Evolutionary conservation across 1,140 invertebrate species (phyloP), one percentile per base, ranked within the genome.

Genomic region (Diorhabda elongata): DNA sequence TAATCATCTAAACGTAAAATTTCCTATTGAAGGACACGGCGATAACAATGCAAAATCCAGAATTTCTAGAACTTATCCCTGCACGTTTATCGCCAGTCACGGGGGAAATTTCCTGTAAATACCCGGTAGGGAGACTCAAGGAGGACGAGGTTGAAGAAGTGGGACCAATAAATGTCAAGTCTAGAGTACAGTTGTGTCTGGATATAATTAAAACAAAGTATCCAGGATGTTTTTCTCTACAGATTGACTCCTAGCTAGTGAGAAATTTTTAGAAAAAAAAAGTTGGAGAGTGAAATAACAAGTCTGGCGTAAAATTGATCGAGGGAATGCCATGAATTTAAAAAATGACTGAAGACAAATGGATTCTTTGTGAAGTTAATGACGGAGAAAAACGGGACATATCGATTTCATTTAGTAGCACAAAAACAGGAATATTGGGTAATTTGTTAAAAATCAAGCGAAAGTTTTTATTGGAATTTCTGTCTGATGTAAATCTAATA

Each of bases 181-280:
- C 66, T 59, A 47, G 64, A 57, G 61, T 69, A 63, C 68, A 69
- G 68, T 71, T 69, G 56, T 70, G 75, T 74, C 71, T 74, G 71
- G 69, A 61, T 73, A 74, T 75, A 77, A 77, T 77, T 77, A 77
- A 76, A 77, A 76, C 73, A 73, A 76, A 77, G 76, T 76, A 74
- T 77, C 74, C 66, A 66, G 64, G 69, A 64, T 61, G 65, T 63
- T 67, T 71, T 61, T 62, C 66, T 42, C 45, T 66, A 44, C 66
- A 8, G 45, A 69, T 58, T 52, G 47, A 52, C 47, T 6, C 47
- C 47, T 52, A 8, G 47, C 47, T n/a, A n/a, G 6, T 52, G 47
- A 52, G 47, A 52, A 52, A 6, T 52, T 52, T 52, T 6, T n/a
- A 52, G 6, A n/a, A 52, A n/a, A 52, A 11, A 26, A 26, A 26